Percentiles rank a stretch among this genome's conserved stretches.
Conservation (phyloP, 2,113 vertebrate species). For the Muntiacus reevesi region DNA sequence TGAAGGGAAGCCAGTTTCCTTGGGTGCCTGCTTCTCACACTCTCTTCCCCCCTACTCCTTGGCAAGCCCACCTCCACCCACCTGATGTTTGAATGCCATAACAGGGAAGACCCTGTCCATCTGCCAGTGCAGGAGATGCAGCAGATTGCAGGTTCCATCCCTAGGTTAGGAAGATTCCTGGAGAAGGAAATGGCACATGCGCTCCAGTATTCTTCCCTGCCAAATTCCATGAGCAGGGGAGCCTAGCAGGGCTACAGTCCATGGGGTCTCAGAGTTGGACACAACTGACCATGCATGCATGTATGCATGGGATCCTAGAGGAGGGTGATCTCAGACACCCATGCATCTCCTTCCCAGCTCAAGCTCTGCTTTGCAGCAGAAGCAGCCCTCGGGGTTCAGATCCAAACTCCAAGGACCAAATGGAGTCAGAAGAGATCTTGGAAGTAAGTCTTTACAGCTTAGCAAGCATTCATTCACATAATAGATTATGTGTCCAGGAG, state of each 20-base stretch:
- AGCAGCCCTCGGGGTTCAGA: background rate
- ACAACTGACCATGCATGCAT: too few species aligned
- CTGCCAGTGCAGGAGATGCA: background rate
- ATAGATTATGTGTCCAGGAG: background rate
- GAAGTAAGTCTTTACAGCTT: background rate
- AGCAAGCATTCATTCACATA: background rate
- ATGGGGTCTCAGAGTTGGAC: too few species aligned
- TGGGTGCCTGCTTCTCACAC: background rate
- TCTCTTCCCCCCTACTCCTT: background rate
- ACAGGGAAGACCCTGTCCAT: background rate
- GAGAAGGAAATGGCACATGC: too few species aligned
- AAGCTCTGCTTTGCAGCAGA: background rate
- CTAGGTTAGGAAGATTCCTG: too few species aligned
- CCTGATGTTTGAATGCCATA: background rate
- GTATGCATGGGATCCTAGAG: background rate
- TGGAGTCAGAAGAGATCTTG: background rate
- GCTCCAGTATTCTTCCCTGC: too few species aligned
- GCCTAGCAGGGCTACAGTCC: too few species aligned
- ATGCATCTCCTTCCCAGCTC: rapidly evolving
- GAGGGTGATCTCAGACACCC: background rate
- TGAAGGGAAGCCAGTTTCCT: background rate
- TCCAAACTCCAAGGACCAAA: background rate
- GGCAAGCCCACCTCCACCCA: background rate
- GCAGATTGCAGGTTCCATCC: too few species aligned
- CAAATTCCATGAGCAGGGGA: too few species aligned